Conservation (phyloP, 2,888 invertebrate species). For the Epirrita christyi region DNA sequence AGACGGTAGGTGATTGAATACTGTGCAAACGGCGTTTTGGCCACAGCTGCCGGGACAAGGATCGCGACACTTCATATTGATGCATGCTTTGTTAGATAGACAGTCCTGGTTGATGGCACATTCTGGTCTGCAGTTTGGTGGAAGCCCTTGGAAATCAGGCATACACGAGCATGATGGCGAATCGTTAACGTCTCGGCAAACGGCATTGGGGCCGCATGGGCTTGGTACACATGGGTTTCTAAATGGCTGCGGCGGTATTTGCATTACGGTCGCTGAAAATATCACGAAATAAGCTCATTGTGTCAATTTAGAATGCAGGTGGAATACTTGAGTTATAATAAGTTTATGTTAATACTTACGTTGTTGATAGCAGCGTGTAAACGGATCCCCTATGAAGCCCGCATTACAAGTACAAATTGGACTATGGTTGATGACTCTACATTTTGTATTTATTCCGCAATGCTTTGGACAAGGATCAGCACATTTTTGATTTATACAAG, state of each 20-base stretch:
- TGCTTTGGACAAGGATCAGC: constrained; percentile 90
- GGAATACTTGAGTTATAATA: not conserved
- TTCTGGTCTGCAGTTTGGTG: constrained; percentile 90
- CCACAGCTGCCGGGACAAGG: constrained; percentile 91
- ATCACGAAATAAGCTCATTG: constrained; percentile 2
- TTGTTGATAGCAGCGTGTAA: constrained; percentile 85
- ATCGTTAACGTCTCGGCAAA: constrained; percentile 86
- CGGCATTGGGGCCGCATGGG: constrained; percentile 88
- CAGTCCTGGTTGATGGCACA: constrained; percentile 90
- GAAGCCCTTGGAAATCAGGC: constrained; percentile 86
- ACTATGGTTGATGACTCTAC: constrained; percentile 91
- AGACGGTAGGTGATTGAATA: constrained; percentile 88
- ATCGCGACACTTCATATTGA: constrained; percentile 89
- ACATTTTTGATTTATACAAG: constrained; percentile 92
- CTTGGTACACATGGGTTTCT: constrained; percentile 88
- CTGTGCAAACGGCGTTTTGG: constrained; percentile 85
- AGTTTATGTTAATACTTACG: constrained; percentile 66
- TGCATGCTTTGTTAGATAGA: constrained; percentile 88
- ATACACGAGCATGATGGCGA: constrained; percentile 88
- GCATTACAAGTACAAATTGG: constrained; percentile 90
- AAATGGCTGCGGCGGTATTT: constrained; percentile 58
- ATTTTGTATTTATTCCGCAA: constrained; percentile 88
- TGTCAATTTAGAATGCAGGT: constrained; percentile 2
- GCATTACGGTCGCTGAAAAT: constrained; percentile 54
- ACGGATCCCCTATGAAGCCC: constrained; percentile 88